Base-by-base conservation (phyloP, 1,140 invertebrate genomes). In the Hycleus phaleratus region DNA sequence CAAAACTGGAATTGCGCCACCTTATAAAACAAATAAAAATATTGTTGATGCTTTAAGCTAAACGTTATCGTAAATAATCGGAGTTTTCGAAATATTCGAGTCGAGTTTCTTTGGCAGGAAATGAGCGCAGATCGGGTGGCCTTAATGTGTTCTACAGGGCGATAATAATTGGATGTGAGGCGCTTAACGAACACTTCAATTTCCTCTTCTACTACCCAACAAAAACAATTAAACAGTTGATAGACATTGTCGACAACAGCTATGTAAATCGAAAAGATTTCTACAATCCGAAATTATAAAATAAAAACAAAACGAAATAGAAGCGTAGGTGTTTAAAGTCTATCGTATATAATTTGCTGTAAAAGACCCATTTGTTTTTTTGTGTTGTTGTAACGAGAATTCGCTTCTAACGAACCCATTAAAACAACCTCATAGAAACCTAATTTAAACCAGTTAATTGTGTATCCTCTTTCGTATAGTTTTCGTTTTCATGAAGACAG, bases 371-470 rank as follows among this genome's bases (percentile, higher is more conserved):
- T 32, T 32, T 7, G 32, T 32, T 32, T 32, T 32, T 32, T 18
- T 18, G 18, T 18, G 18, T 18, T 32, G 32, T 32, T 32, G 32
- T 32, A 32, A 32, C 32, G 32, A 32, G 32, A 32, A 32, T 32
- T 32, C 32, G 32, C 32, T 32, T 32, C 32, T 32, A 32, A 32
- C 32, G 58, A 68, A 60, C 58, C 61, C 66, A 68, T 68, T 68
- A 68, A 68, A 68, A 68, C 64, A 64, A 2, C 65, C 62, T 67
- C 61, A 61, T 67, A 61, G 60, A 32, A 56, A 66, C 54, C 60
- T 60, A 68, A 68, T 68, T 68, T 68, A 68, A 65, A 47, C 50
- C 61, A 58, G 64, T 63, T 65, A 65, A 66, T 68, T 64, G 58
- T 57, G 40, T 42, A 42, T n/a, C 9, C 11, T 18, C 5, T 25